Conservation (phyloP, 2,113 vertebrate genomes). For the Rhadina sibilatrix region DNA sequence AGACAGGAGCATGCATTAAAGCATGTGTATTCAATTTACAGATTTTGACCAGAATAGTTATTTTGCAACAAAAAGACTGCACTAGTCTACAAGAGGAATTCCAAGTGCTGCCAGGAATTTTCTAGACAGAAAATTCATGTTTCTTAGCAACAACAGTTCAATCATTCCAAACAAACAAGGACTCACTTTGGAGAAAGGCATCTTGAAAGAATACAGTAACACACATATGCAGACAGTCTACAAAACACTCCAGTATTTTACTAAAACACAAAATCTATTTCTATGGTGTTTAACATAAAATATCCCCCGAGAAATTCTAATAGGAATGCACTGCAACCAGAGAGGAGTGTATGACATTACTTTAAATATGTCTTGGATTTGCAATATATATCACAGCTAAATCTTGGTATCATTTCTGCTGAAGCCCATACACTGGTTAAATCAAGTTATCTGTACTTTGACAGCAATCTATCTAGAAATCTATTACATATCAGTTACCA, state of each 20-base stretch:
- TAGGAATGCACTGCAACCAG: neutral
- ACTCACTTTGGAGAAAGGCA: neutral
- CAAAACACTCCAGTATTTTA: neutral
- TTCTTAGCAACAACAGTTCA: conserved; percentile 1
- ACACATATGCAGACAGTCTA: neutral
- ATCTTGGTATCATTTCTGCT: neutral
- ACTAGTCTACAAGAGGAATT: neutral
- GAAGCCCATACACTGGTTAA: neutral
- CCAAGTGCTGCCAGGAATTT: neutral
- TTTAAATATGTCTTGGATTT: neutral
- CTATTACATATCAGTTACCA: neutral
- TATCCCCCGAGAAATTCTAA: neutral
- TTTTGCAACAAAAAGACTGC: neutral
- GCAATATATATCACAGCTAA: neutral
- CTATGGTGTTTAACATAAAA: neutral
- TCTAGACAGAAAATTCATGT: neutral
- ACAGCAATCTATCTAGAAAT: neutral
- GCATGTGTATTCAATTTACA: neutral
- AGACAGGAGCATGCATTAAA: neutral
- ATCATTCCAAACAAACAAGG: neutral
- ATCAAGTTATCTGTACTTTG: neutral
- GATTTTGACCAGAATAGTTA: neutral
- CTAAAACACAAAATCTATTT: neutral
- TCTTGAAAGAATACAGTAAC: neutral
- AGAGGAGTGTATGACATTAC: neutral